These are phyloP conservation scores for Myotis daubentonii DNA, from an alignment of 2,797 vertebrate genomes.

Conservation along the genomic window DNA sequence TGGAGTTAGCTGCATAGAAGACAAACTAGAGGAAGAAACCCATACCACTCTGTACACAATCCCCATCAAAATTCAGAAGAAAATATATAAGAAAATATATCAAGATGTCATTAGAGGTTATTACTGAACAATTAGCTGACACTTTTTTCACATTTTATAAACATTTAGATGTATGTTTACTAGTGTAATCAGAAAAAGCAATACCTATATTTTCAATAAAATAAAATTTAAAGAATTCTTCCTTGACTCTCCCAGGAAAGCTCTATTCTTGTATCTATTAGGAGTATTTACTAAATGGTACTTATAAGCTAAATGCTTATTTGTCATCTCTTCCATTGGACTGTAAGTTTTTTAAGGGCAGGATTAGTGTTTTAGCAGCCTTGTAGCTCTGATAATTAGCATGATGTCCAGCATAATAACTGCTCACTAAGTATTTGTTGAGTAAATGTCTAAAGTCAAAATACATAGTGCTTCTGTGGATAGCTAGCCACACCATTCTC, in stretches of 20 bases:
- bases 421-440: background rate
- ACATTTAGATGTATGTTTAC: background rate
- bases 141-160: background rate
- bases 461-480: background rate
- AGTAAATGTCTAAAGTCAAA: background rate
- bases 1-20: background rate
- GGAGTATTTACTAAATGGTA: background rate
- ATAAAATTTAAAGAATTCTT: background rate
- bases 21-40: background rate
- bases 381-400: background rate
- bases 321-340: background rate
- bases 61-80: background rate
- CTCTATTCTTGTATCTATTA: background rate
- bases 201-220: background rate
- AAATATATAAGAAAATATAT: background rate
- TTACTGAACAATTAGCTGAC: background rate
- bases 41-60: background rate
- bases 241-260: background rate
- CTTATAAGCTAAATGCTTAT: background rate
- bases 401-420: background rate
- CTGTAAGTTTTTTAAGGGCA: background rate
- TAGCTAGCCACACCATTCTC: background rate
- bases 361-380: background rate
- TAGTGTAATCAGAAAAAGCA: background rate
- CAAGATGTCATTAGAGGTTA: background rate